phyloP scores from a whole-genome alignment of 2,888 invertebrate genomes.

The Brenthis ino region DNA sequence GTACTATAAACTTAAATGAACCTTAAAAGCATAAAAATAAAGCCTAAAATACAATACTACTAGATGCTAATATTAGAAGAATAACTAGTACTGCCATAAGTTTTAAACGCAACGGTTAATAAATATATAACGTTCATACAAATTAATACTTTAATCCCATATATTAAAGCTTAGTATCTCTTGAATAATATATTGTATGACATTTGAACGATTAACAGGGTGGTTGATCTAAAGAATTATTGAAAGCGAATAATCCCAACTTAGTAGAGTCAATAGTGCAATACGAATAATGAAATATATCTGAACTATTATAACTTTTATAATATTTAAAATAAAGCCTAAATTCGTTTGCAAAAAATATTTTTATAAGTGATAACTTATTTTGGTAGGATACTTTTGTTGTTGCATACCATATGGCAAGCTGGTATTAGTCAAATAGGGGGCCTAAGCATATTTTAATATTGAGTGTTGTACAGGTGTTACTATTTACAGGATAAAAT shows the following conservation, averaged over 20 bases:
- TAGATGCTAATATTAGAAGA: constrained; percentile 46
- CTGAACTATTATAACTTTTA: constrained; percentile 27
- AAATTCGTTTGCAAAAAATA: constrained; percentile 23
- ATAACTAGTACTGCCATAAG: constrained; percentile 53
- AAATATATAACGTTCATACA: constrained; percentile 41
- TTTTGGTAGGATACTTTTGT: constrained; percentile 40
- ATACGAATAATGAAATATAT: constrained; percentile 15
- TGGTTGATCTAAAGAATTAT: constrained; percentile 72
- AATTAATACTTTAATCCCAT: constrained; percentile 34
- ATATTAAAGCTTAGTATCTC: constrained; percentile 47
- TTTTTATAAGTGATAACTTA: constrained; percentile 7
- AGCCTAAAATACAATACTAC: constrained; percentile 41
- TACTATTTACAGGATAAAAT: constrained; percentile 47
- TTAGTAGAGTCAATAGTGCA: constrained; percentile 47
- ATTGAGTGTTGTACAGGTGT: constrained; percentile 58
- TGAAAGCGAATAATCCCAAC: constrained; percentile 68
- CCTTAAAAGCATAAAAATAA: constrained; percentile 36
- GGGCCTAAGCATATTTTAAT: constrained; percentile 73
- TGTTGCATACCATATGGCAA: constrained; percentile 75
- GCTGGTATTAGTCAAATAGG: constrained; percentile 63
- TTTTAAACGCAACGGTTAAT: constrained; percentile 61
- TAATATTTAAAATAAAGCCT: neutral
- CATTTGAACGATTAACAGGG: constrained; percentile 73
- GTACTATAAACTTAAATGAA: constrained; percentile 39
- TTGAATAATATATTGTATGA: constrained; percentile 45